Evolutionary conservation across 2,888 invertebrate genomes (phyloP).

Genomic region (Synanthedon andrenaeformis): DNA sequence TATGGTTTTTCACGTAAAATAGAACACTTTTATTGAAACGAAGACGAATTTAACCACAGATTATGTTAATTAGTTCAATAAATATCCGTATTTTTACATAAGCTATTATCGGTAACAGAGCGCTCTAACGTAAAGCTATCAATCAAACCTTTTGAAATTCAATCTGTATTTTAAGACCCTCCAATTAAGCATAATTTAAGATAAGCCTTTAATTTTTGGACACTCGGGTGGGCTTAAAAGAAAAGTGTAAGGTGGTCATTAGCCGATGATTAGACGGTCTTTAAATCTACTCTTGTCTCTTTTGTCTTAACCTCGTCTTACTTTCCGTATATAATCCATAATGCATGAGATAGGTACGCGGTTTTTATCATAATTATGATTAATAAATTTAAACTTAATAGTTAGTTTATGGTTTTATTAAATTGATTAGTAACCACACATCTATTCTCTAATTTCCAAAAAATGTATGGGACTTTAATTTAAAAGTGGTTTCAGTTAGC

Average conservation of each 20-base stretch:
- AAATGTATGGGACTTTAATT: too few species aligned
- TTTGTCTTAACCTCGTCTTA: conserved; percentile 57
- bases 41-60: not conserved
- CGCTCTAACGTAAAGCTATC: conserved; percentile 44
- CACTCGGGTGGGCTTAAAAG: conserved; percentile 55
- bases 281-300: conserved; percentile 41
- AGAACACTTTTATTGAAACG: not conserved
- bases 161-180: conserved; percentile 61
- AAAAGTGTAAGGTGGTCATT: conserved; percentile 60
- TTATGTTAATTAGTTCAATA: conserved; percentile 26
- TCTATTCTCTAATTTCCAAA: too few species aligned
- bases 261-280: conserved; percentile 57
- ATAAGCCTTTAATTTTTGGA: conserved; percentile 64
- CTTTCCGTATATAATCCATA: conserved; percentile 58
- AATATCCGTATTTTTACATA: conserved; percentile 30
- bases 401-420: too few species aligned
- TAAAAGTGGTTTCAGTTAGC: too few species aligned
- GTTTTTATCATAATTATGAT: conserved; percentile 60
- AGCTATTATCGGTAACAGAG: conserved; percentile 33
- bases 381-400: conserved; percentile 57
- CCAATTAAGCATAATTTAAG: conserved; percentile 67
- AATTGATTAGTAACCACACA: too few species aligned
- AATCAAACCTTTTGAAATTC: conserved; percentile 60
- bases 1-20: not conserved
- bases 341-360: conserved; percentile 46